A percentile compares a stretch with the other conserved stretches of the same genome.
Evolutionary conservation across 2,888 invertebrate genomes (phyloP).

Genomic region (Zygothrica quintamaculata): DNA sequence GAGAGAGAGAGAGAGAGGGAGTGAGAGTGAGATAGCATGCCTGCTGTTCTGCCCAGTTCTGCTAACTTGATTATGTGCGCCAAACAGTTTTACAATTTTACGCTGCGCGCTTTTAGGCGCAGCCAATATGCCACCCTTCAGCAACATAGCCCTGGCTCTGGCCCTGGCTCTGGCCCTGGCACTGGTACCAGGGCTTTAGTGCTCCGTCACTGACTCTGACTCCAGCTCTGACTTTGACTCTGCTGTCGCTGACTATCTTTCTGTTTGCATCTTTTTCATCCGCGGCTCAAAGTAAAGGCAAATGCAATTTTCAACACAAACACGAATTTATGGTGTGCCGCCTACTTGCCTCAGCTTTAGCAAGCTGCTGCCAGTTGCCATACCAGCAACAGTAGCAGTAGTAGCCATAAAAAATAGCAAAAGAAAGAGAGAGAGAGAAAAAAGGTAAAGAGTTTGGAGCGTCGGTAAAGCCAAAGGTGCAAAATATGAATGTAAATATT

Average conservation of each 20-base stretch:
- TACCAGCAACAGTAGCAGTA: conserved; percentile 8
- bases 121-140: conserved; percentile 57
- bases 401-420: conserved; percentile 31
- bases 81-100: conserved; percentile 69
- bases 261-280: conserved; percentile 19
- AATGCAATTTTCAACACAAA: conserved; percentile 79
- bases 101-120: conserved; percentile 75
- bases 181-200: not conserved
- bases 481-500: conserved; percentile 82
- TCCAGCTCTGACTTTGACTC: not conserved
- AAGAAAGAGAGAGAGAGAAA: conserved; percentile 21
- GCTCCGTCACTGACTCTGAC: not conserved
- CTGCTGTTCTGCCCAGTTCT: conserved; percentile 19
- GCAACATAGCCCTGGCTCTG: too few species aligned
- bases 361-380: conserved; percentile 44
- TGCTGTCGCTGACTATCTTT: conserved; percentile 14
- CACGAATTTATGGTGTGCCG: conserved; percentile 67
- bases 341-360: conserved; percentile 17
- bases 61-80: conserved; percentile 73
- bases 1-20: not conserved
- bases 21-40: not conserved
- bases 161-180: not conserved
- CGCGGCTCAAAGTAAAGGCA: conserved; percentile 71
- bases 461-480: conserved; percentile 66
- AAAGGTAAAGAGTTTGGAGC: conserved; percentile 29